These are phyloP conservation scores for Hirtodrosophila cameraria DNA, from an alignment of 2,888 invertebrate species.

Conservation along the genomic window DNA sequence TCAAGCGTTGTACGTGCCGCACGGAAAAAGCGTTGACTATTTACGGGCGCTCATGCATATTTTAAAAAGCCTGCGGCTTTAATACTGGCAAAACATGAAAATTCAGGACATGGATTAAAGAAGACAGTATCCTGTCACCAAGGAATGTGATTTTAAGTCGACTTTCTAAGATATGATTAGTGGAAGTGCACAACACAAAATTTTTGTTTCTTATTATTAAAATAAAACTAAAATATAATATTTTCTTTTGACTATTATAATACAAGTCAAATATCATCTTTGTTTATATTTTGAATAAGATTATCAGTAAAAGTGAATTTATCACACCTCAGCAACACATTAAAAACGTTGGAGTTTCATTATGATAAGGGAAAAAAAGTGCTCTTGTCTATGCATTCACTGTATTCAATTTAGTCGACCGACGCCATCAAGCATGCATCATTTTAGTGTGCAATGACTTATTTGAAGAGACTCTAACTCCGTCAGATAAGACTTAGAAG, in stretches of 20 bases:
- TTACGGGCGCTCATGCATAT: slow-evolving; percentile 57
- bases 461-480: slow-evolving; percentile 33
- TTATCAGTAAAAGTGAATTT: too few species aligned
- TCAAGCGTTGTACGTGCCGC: slow-evolving; percentile 64
- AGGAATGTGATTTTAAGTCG: not conserved
- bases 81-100: not conserved
- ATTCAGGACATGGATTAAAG: not conserved
- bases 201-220: too few species aligned
- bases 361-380: too few species aligned
- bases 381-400: not conserved
- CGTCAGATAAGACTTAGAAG: slow-evolving; percentile 6
- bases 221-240: too few species aligned
- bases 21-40: slow-evolving; percentile 54
- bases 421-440: slow-evolving; percentile 37
- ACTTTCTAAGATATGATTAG: not conserved
- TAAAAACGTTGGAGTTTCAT: too few species aligned
- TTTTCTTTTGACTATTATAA: too few species aligned
- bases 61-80: slow-evolving; percentile 27
- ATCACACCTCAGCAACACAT: not conserved
- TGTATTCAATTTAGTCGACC: slow-evolving; percentile 42
- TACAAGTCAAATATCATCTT: too few species aligned
- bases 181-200: too few species aligned
- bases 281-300: too few species aligned
- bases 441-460: slow-evolving; percentile 45
- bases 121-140: slow-evolving; percentile 7